Evolutionary conservation across 2,113 vertebrate genomes (phyloP).

Genomic region (Lycaon pictus): DNA sequence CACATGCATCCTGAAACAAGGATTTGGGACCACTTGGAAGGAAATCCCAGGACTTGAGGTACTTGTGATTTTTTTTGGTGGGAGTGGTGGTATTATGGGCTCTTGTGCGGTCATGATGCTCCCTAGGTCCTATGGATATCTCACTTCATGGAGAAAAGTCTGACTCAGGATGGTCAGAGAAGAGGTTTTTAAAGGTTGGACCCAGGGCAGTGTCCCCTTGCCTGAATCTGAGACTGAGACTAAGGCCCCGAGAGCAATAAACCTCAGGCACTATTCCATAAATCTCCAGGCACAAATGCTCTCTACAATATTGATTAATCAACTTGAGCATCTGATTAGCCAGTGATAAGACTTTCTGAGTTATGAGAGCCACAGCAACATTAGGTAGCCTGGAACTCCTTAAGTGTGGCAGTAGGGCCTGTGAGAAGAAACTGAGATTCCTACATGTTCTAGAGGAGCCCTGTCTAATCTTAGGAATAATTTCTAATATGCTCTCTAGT

Average conservation of each 20-base stretch:
- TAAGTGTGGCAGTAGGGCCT: background rate
- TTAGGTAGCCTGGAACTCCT: background rate
- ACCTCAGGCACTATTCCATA: no score
- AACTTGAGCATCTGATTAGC: background rate
- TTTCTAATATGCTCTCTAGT: background rate
- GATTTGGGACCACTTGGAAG: background rate
- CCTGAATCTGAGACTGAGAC: background rate
- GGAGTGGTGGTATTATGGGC: no score
- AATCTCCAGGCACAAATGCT: background rate
- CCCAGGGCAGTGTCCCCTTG: rapidly evolving
- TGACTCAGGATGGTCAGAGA: background rate
- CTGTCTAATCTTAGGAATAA: background rate
- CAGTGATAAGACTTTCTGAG: background rate
- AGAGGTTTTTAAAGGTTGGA: background rate
- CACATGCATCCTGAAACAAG: background rate
- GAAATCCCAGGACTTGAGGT: background rate
- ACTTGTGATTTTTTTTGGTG: background rate
- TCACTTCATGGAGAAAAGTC: background rate
- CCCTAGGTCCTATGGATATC: background rate
- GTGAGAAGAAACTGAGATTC: background rate
- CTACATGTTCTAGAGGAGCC: background rate
- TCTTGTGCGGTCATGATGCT: background rate
- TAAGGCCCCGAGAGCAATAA: background rate
- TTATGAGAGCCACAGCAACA: background rate
- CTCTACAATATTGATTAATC: background rate